These are phyloP conservation scores for Falco biarmicus DNA, from an alignment of 2,797 vertebrate species.

Conservation along the genomic window DNA sequence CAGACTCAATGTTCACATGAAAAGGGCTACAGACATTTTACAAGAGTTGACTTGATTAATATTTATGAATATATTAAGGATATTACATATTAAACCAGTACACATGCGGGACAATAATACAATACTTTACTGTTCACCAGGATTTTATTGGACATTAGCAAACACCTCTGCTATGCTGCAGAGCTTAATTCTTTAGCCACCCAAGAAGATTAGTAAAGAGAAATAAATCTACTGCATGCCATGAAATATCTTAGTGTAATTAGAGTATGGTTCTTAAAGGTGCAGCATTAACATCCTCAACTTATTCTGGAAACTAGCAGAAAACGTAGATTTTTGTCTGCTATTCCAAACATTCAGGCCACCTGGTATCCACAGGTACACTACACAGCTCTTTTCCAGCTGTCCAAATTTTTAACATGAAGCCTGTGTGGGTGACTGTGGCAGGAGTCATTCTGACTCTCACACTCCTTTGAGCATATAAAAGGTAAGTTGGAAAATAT, in stretches of 20 bases:
- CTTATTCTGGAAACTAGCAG: background rate
- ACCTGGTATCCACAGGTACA: background rate
- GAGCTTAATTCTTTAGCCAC: background rate
- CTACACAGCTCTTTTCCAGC: background rate
- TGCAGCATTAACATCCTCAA: background rate
- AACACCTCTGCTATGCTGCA: background rate
- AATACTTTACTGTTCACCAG: background rate
- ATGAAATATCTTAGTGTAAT: background rate
- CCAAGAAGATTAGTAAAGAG: background rate
- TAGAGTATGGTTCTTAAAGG: background rate
- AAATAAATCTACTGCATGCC: background rate
- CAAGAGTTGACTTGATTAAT: background rate
- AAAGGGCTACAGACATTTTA: background rate
- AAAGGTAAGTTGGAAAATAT: background rate
- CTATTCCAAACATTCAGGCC: background rate
- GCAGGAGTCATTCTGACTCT: background rate
- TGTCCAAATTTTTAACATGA: background rate
- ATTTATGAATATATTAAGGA: conserved; percentile 19
- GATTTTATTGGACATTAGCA: conserved; percentile 1
- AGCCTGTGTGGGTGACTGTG: background rate
- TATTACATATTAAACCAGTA: background rate
- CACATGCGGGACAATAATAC: background rate
- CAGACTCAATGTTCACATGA: background rate
- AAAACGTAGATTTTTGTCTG: background rate
- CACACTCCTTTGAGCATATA: background rate